Conservation (phyloP, 2,113 vertebrate genomes). For the Pelvicachromis taeniatus region DNA sequence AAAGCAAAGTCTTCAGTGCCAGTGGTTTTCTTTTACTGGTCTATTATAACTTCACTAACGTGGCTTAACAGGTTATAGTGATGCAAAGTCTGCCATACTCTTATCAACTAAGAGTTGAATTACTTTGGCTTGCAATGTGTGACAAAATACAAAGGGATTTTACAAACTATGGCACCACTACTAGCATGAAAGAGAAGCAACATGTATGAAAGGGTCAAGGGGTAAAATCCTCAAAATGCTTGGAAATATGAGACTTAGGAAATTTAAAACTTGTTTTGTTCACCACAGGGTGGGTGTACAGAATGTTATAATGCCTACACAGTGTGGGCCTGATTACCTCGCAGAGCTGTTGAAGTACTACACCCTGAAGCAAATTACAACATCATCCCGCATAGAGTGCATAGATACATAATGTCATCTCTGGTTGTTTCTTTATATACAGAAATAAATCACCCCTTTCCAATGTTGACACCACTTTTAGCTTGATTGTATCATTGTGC, state of each 20-base stretch:
- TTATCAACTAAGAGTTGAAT: not conserved
- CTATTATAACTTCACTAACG: not conserved
- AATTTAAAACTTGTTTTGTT: not conserved
- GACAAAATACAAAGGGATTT: not conserved
- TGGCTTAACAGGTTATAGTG: not conserved
- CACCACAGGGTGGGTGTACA: not conserved
- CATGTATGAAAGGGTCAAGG: not conserved
- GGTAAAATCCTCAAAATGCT: not conserved
- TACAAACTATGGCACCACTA: not conserved
- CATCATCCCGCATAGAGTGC: not conserved
- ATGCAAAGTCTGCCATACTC: not conserved
- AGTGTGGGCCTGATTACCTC: not conserved
- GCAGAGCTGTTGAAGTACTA: not conserved
- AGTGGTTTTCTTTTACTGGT: not conserved
- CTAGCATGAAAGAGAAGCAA: not conserved
- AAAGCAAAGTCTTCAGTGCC: constrained; percentile 12
- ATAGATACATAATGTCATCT: not conserved
- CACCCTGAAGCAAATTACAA: not conserved
- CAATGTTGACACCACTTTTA: not conserved
- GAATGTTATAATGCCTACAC: not conserved
- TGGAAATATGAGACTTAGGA: not conserved
- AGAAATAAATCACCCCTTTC: not conserved
- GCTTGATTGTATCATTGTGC: not conserved
- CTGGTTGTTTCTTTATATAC: not conserved
- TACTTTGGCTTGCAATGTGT: not conserved